Conservation (phyloP, 1,140 invertebrate genomes). For the Papilio polytes region DNA sequence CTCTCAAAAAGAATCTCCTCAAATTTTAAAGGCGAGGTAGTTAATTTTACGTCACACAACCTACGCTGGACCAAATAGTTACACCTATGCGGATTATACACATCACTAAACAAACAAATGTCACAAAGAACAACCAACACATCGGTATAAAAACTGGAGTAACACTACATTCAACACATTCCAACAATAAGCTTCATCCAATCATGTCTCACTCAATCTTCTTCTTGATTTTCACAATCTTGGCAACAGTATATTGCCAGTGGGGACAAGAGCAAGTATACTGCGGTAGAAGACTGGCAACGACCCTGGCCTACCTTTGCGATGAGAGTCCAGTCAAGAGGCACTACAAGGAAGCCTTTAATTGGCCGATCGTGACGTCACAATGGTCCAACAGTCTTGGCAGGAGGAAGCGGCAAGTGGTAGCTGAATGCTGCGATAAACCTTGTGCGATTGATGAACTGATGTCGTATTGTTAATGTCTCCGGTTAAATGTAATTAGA, state of each 20-base stretch:
- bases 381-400: constrained; percentile 27
- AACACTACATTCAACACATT: background rate
- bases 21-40: background rate
- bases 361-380: constrained; percentile 22
- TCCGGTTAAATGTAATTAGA: background rate
- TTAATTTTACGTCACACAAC: background rate
- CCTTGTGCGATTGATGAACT: constrained; percentile 44
- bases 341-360: background rate
- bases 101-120: background rate
- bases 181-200: background rate
- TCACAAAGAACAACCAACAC: background rate
- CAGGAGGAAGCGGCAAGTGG: constrained; percentile 43
- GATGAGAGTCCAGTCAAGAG: constrained; percentile 43
- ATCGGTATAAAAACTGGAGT: background rate
- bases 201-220: background rate
- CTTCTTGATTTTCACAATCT: background rate
- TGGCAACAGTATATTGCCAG: constrained; percentile 20
- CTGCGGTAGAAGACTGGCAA: constrained; percentile 47
- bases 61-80: background rate
- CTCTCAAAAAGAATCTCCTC: background rate
- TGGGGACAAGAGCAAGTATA: constrained; percentile 42
- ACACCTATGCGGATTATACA: background rate
- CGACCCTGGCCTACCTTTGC: constrained; percentile 42
- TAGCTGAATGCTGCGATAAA: constrained; percentile 51
- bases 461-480: constrained; percentile 44